Evolutionary conservation across 1,140 invertebrate genomes (phyloP).

Genomic region (Drosophila sucinea): DNA sequence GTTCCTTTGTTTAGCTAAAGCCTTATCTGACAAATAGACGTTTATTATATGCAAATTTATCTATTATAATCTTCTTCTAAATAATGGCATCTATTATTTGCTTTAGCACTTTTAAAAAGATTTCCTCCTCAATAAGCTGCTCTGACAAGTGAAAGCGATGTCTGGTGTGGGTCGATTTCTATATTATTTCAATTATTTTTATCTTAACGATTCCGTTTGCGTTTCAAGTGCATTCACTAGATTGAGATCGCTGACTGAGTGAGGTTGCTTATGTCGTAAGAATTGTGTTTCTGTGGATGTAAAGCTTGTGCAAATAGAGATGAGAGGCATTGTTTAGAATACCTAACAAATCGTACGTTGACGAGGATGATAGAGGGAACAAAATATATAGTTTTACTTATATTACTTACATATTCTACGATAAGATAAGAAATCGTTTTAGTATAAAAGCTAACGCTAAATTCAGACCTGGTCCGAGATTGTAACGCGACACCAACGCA

Average conservation of each 20-base stretch:
- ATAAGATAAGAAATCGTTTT: neutral
- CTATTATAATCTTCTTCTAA: neutral
- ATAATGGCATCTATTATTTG: neutral
- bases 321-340: conserved; percentile 28
- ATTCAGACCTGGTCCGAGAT: neutral
- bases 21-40: neutral
- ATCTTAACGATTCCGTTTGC: conserved; percentile 2
- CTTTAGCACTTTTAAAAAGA: neutral
- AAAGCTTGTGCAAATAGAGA: conserved; percentile 17
- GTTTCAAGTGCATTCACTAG: neutral
- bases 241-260: neutral
- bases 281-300: neutral
- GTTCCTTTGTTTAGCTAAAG: neutral
- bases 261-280: neutral
- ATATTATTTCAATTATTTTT: neutral
- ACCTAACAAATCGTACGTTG: conserved; percentile 16
- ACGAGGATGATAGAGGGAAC: neutral
- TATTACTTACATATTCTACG: neutral
- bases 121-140: no score
- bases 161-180: neutral
- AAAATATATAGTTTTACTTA: neutral
- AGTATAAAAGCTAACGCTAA: neutral
- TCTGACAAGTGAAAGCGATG: neutral
- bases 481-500: neutral
- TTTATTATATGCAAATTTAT: neutral